phyloP scores from a whole-genome alignment of 2,797 vertebrate genomes.

The Sciaenops ocellatus region DNA sequence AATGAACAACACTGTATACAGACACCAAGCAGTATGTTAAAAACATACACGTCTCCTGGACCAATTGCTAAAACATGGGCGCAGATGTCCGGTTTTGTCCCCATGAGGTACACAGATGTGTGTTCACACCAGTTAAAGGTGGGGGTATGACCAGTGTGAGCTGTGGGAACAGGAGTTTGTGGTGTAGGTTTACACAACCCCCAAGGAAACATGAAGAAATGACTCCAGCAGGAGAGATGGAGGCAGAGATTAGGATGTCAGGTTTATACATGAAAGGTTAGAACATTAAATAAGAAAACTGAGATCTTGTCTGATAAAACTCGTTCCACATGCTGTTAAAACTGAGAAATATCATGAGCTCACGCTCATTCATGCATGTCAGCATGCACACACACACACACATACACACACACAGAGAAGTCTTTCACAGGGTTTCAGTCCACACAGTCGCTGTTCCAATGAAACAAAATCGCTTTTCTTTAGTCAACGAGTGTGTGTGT shows the following conservation, averaged over 20 bases:
- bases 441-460: conserved; percentile 42
- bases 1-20: conserved; percentile 33
- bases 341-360: conserved; percentile 31
- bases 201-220: conserved; percentile 46
- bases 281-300: conserved; percentile 33
- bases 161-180: conserved; percentile 63
- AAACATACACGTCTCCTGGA: conserved; percentile 53
- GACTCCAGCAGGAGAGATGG: conserved; percentile 39
- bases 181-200: conserved; percentile 64
- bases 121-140: conserved; percentile 38
- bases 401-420: conserved; percentile 53
- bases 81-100: conserved; percentile 56
- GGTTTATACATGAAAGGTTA: conserved; percentile 23
- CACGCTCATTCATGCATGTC: conserved; percentile 11
- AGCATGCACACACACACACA: conserved; percentile 11
- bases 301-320: conserved; percentile 22
- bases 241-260: conserved; percentile 43
- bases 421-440: conserved; percentile 61
- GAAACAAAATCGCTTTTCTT: conserved; percentile 79
- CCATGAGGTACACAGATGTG: conserved; percentile 40
- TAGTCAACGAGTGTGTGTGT: conserved; percentile 18
- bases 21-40: conserved; percentile 53
- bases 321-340: conserved; percentile 27
- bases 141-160: conserved; percentile 34
- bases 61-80: conserved; percentile 58